A percentile compares a stretch with the other conserved stretches of the same genome.
Evolutionary conservation across 2,113 vertebrate species (phyloP).

Genomic region (Lophius piscatorius): DNA sequence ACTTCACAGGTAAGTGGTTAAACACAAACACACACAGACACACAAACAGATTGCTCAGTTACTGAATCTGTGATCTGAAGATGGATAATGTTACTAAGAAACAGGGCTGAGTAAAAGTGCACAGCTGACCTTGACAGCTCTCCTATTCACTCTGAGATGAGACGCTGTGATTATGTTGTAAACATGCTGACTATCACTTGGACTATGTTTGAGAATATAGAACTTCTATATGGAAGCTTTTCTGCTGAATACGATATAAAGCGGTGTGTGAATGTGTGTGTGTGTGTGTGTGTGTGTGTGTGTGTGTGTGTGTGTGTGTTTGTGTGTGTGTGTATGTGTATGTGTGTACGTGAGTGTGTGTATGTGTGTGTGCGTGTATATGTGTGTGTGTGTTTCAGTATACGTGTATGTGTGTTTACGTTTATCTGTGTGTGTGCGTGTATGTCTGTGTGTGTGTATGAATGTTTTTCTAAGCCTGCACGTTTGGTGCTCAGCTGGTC

Average conservation of each 20-base stretch:
- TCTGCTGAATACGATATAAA: too few relatives aligned
- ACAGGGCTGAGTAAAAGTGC: slow-evolving; percentile 65
- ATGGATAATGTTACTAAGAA: slow-evolving; percentile 76
- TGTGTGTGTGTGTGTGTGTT: too few relatives aligned
- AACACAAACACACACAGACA: slow-evolving; percentile 28
- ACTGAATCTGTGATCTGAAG: slow-evolving; percentile 37
- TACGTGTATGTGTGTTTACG: slow-evolving; percentile 15
- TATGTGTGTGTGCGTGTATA: slow-evolving; percentile 18
- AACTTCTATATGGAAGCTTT: too few relatives aligned
- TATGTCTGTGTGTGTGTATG: slow-evolving; percentile 26
- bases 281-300: too few relatives aligned
- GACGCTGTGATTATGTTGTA: slow-evolving; percentile 53
- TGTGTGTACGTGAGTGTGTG: slow-evolving; percentile 21
- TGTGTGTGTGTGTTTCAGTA: slow-evolving; percentile 30
- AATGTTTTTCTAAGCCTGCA: slow-evolving; percentile 26
- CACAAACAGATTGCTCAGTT: slow-evolving; percentile 38
- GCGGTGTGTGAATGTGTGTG: too few relatives aligned
- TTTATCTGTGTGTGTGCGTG: slow-evolving; percentile 27
- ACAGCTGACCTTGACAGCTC: slow-evolving; percentile 61
- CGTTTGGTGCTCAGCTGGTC: slow-evolving; percentile 76
- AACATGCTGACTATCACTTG: slow-evolving; percentile 35
- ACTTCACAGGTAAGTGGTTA: slow-evolving; percentile 67
- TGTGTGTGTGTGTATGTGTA: too few relatives aligned
- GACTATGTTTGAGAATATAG: too few relatives aligned
- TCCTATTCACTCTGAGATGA: slow-evolving; percentile 62